Percentiles rank a stretch among this genome's conserved stretches.
phyloP scores from a whole-genome alignment of 1,140 invertebrate species.

The Druon quercuslanigerum region DNA sequence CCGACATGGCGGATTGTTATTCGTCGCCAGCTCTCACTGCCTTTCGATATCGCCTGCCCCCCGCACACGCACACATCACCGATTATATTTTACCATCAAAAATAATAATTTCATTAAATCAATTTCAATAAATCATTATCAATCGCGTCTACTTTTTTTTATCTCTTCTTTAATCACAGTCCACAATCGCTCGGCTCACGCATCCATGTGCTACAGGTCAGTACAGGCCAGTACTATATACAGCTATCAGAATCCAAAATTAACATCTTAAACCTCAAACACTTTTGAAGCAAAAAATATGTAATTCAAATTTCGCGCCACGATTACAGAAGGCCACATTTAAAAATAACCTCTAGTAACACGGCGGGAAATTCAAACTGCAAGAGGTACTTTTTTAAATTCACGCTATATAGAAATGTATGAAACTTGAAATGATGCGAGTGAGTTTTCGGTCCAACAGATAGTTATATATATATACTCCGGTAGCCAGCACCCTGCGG shows the following conservation, averaged over 20 bases:
- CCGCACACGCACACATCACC: constrained; percentile 68
- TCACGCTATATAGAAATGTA: not conserved
- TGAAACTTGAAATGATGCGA: constrained; percentile 11
- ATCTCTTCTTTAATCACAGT: constrained; percentile 56
- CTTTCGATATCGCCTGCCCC: constrained; percentile 57
- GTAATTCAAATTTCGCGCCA: too few species aligned
- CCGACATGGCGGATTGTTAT: constrained; percentile 45
- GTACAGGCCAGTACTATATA: constrained; percentile 75
- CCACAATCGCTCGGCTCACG: constrained; percentile 68
- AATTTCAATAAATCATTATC: constrained; percentile 23
- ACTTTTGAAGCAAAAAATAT: too few species aligned
- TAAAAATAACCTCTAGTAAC: too few species aligned
- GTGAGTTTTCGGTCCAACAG: constrained; percentile 14
- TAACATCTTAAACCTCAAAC: too few species aligned
- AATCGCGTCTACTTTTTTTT: constrained; percentile 34
- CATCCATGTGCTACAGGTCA: constrained; percentile 77
- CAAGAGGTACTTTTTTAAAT: too few species aligned
- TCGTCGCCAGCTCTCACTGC: constrained; percentile 40
- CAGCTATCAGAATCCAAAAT: constrained; percentile 60
- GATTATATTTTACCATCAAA: constrained; percentile 41
- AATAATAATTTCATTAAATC: constrained; percentile 4
- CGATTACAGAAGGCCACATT: too few species aligned
- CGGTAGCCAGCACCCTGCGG: constrained; percentile 73
- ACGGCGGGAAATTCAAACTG: too few species aligned
- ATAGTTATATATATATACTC: constrained; percentile 66